Evolutionary conservation across 1,140 invertebrate genomes (phyloP).

Genomic region (Pseudobourletiella spinata): DNA sequence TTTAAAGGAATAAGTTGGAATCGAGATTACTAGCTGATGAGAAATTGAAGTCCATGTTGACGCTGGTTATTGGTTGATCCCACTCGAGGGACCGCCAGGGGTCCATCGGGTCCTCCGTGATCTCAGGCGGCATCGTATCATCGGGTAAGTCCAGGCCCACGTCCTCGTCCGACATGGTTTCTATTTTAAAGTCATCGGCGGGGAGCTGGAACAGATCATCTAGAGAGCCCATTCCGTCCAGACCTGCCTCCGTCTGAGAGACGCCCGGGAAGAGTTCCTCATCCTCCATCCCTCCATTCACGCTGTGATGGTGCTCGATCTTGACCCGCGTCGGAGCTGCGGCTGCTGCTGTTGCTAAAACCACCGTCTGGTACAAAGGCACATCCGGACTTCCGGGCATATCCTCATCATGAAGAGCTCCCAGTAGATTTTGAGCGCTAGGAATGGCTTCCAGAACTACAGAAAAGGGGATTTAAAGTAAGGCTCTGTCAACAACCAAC

Average conservation of each 20-base stretch:
- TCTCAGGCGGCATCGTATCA: slow-evolving; percentile 13
- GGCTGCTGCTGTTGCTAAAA: too few relatives aligned
- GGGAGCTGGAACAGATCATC: slow-evolving; percentile 50
- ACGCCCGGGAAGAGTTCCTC: slow-evolving; percentile 22
- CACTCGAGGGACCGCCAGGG: slow-evolving; percentile 25
- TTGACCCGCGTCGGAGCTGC: background rate
- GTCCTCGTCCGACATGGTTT: slow-evolving; percentile 37
- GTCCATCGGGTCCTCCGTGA: slow-evolving; percentile 32
- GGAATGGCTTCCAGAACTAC: slow-evolving; percentile 33
- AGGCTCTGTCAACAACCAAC: too few relatives aligned
- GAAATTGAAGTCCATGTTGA: slow-evolving; percentile 33
- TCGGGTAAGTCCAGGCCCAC: slow-evolving; percentile 8
- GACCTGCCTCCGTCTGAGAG: slow-evolving; percentile 3
- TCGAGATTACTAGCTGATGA: slow-evolving; percentile 11
- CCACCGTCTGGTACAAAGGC: background rate
- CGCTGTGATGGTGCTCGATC: slow-evolving; percentile 3
- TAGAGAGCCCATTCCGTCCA: slow-evolving; percentile 51
- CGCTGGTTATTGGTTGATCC: slow-evolving; percentile 25
- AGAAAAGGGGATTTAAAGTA: too few relatives aligned
- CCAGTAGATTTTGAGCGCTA: background rate
- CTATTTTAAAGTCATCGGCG: slow-evolving; percentile 53
- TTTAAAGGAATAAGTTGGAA: background rate
- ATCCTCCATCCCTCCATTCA: background rate
- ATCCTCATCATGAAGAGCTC: background rate
- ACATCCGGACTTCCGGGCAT: background rate